These are phyloP conservation scores for Chouioia cunea DNA, from an alignment of 2,888 invertebrate species.

Conservation along the genomic window DNA sequence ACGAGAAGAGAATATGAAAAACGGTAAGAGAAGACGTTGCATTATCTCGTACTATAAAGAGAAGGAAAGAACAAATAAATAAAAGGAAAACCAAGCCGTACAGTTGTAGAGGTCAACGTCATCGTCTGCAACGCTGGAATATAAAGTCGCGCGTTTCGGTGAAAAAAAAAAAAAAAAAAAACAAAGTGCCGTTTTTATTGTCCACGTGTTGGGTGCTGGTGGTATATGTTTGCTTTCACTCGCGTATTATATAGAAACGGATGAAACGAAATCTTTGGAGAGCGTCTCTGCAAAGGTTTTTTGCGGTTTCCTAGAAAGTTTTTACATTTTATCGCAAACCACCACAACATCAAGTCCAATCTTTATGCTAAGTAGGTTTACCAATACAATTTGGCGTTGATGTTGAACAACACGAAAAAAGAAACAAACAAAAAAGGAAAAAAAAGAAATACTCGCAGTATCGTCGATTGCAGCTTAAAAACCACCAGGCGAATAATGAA, in stretches of 20 bases:
- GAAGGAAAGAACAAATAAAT: too few relatives aligned
- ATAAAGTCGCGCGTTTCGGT: conserved; percentile 7
- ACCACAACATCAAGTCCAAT: too few relatives aligned
- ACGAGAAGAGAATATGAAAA: too few relatives aligned
- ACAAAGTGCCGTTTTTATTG: conserved; percentile 1
- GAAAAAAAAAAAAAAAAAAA: conserved; percentile 24
- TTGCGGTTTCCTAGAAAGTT: conserved; percentile 2
- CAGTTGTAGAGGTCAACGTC: conserved; percentile 32
- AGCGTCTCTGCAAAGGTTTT: conserved; percentile 4
- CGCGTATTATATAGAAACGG: background rate
- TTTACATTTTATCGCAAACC: background rate
- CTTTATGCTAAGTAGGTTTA: too few relatives aligned
- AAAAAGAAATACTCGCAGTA: background rate
- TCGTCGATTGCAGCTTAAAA: background rate
- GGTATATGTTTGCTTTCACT: too few relatives aligned
- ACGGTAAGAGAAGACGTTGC: too few relatives aligned
- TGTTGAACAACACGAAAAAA: too few relatives aligned
- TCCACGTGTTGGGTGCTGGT: background rate
- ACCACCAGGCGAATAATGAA: background rate
- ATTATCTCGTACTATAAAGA: too few relatives aligned
- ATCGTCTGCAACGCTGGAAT: background rate
- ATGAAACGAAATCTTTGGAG: conserved; percentile 19
- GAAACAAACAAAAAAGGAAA: too few relatives aligned
- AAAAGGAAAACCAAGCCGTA: conserved; percentile 6
- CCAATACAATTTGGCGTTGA: too few relatives aligned